These are phyloP conservation scores for Phyllotis vaccarum DNA, from an alignment of 2,797 vertebrate species.

Conservation along the genomic window DNA sequence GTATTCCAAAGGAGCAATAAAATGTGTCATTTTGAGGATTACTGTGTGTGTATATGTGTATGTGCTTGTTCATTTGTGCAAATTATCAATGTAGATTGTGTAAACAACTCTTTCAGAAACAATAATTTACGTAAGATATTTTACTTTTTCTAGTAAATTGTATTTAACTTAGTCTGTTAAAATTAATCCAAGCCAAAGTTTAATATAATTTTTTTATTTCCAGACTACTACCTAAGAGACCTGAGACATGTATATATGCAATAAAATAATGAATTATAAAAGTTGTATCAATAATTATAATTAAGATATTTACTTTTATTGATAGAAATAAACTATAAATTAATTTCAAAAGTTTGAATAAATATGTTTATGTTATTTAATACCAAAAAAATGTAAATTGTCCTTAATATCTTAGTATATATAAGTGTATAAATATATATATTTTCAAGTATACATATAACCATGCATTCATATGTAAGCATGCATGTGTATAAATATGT, in stretches of 20 bases:
- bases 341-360: background rate
- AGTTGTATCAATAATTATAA: background rate
- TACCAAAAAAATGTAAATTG: background rate
- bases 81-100: background rate
- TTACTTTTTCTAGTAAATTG: background rate
- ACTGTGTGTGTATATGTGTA: background rate
- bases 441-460: background rate
- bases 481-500: background rate
- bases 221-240: background rate
- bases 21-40: background rate
- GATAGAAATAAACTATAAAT: background rate
- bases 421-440: no score
- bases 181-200: background rate
- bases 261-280: background rate
- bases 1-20: background rate
- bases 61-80: background rate
- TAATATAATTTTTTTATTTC: background rate
- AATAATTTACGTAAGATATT: background rate
- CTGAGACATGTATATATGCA: background rate
- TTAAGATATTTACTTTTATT: background rate
- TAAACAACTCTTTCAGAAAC: background rate
- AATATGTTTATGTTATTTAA: background rate
- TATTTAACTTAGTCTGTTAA: background rate
- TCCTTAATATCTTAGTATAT: background rate
- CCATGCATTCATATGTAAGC: fast-evolving